Evolutionary conservation across 1,140 invertebrate genomes (phyloP), one percentile per base, ranked within the genome.

Genomic region (Zaprionus inermis): DNA sequence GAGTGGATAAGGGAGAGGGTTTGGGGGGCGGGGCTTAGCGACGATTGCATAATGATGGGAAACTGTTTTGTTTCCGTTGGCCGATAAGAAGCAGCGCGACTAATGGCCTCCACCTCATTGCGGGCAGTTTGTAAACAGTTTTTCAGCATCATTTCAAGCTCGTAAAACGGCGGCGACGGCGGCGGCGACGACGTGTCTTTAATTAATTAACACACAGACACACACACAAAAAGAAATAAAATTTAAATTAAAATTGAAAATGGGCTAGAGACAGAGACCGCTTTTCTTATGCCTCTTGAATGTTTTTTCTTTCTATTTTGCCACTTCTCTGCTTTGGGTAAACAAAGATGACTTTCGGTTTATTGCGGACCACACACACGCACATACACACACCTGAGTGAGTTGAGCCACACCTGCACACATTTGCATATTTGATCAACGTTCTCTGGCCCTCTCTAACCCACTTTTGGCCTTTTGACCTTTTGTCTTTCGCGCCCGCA

Each of bases 31-130:
- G 65, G 46, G n/a, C 55, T 49, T 24, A 34, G 64, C 30, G 41
- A 22, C 20, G 55, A 57, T 83, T 79, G 69, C 73, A 89, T 88
- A 88, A 88, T 88, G 79, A 88, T 88, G 84, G 83, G 83, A 88
- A 86, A 88, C 77, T 77, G 54, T 79, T 64, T 38, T 64, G 52
- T 20, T 61, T 76, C 65, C 24, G 22, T 22, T n/a, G 28, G 34
- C 28, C 76, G 83, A 88, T 83, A 86, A 79, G 52, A 76, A 88
- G 70, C 69, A 32, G 58, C 58, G 52, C 56, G 60, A 61, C 71
- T 73, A 76, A 76, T 76, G 72, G 55, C 65, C 72, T 69, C n/a
- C n/a, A 16, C n/a, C 38, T 44, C 52, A 57, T 60, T 55, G 28
- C 24, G 41, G 38, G 14, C 44, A 57, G 44, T 55, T 41, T 30